These are phyloP conservation scores for Hydropotes inermis DNA, from an alignment of 2,113 vertebrate species.

Conservation along the genomic window DNA sequence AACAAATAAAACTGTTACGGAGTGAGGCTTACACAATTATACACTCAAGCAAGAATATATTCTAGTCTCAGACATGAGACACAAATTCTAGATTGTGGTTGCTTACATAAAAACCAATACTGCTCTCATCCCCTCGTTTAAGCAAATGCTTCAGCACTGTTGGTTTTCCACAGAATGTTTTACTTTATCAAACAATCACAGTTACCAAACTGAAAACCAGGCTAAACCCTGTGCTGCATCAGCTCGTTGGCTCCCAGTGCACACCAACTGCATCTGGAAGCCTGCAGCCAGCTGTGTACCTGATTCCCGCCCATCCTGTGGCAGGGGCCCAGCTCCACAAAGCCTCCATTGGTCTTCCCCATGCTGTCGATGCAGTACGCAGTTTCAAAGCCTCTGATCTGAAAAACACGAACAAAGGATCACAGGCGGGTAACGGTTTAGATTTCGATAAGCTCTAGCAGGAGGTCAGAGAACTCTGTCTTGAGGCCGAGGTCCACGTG, in stretches of 20 bases:
- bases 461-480: background rate
- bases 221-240: background rate
- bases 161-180: background rate
- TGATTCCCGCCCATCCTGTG: constrained; percentile 99
- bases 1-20: background rate
- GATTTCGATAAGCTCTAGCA: background rate
- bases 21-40: background rate
- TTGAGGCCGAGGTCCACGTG: background rate
- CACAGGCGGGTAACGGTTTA: background rate
- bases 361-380: constrained; percentile 98
- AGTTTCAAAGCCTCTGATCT: constrained; percentile 94
- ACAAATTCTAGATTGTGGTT: background rate
- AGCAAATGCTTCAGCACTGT: background rate
- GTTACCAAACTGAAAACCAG: background rate
- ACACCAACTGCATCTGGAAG: background rate
- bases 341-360: constrained; percentile 95
- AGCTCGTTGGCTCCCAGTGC: background rate
- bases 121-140: background rate
- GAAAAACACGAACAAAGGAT: constrained; percentile 9
- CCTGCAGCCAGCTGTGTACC: constrained; percentile 79
- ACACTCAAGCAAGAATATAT: background rate
- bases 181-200: constrained; percentile 20
- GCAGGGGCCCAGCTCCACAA: constrained; percentile 93
- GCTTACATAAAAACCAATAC: background rate
- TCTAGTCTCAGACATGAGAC: background rate